These are phyloP conservation scores for Colius striatus DNA, from an alignment of 2,113 vertebrate genomes.

Conservation along the genomic window DNA sequence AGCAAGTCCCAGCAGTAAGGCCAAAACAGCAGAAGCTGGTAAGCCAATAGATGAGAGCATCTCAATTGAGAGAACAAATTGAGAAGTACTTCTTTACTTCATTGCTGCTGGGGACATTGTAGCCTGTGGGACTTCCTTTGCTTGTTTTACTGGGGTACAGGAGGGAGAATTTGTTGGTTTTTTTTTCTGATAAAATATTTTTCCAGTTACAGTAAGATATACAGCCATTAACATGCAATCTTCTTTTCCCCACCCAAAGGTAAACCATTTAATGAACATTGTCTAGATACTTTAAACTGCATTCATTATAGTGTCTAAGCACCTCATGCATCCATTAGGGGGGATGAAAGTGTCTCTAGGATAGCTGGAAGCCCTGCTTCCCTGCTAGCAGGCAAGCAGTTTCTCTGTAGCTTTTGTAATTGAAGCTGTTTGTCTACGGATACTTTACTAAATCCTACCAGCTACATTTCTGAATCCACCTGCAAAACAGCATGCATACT, in stretches of 20 bases:
- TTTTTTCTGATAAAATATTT: not conserved
- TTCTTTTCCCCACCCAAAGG: not conserved
- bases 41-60: not conserved
- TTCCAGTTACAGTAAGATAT: conserved; percentile 22
- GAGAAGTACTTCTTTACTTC: not conserved
- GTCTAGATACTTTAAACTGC: conserved; percentile 48
- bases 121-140: not conserved
- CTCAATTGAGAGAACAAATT: not conserved
- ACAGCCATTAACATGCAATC: conserved; percentile 46
- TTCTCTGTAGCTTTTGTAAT: conserved; percentile 20
- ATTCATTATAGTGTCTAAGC: not conserved
- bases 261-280: conserved; percentile 2
- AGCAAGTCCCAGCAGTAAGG: not conserved
- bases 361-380: conserved; percentile 3
- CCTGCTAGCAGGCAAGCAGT: conserved; percentile 2
- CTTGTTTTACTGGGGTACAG: not conserved
- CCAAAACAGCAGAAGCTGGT: not conserved
- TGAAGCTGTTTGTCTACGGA: conserved; percentile 19
- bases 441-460: conserved; percentile 14
- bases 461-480: conserved; percentile 23
- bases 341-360: not conserved
- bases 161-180: not conserved
- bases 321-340: conserved; percentile 20
- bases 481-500: conserved; percentile 38
- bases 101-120: not conserved